Evolutionary conservation across 2,797 vertebrate genomes (phyloP).

Genomic region (Zalophus californianus): DNA sequence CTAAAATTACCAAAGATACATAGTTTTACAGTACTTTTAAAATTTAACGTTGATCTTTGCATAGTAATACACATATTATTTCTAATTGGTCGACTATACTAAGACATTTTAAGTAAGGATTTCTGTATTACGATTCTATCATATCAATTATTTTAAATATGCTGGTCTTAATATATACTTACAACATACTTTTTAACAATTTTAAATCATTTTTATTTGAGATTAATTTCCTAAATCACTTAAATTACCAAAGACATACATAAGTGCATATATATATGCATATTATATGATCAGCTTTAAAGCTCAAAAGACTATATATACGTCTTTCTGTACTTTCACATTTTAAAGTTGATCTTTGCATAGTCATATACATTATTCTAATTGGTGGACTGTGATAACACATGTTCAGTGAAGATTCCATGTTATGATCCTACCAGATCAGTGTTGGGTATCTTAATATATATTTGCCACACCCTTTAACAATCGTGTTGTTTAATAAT

Average conservation of each 20-base stretch:
- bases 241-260: conserved; percentile 68
- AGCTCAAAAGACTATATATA: conserved; percentile 46
- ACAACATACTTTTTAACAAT: conserved; percentile 66
- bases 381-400: neutral
- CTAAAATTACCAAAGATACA: conserved; percentile 81
- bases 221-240: conserved; percentile 78
- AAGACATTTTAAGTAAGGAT: conserved; percentile 79
- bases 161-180: conserved; percentile 72
- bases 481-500: neutral
- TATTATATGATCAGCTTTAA: conserved; percentile 66
- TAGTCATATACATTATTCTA: neutral
- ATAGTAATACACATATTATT: conserved; percentile 82
- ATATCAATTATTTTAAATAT: conserved; percentile 79
- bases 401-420: neutral
- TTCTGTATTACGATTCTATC: conserved; percentile 71
- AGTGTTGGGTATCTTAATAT: neutral
- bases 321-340: conserved; percentile 34
- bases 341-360: conserved; percentile 44
- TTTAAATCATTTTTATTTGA: conserved; percentile 81
- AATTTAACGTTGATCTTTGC: conserved; percentile 82
- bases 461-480: neutral
- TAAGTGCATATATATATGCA: conserved; percentile 40
- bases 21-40: conserved; percentile 78
- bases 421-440: neutral
- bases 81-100: conserved; percentile 77